Percentiles rank a stretch among this genome's conserved stretches.
Conservation (phyloP, 2,797 vertebrate genomes). For the Bradypodion ventrale region DNA sequence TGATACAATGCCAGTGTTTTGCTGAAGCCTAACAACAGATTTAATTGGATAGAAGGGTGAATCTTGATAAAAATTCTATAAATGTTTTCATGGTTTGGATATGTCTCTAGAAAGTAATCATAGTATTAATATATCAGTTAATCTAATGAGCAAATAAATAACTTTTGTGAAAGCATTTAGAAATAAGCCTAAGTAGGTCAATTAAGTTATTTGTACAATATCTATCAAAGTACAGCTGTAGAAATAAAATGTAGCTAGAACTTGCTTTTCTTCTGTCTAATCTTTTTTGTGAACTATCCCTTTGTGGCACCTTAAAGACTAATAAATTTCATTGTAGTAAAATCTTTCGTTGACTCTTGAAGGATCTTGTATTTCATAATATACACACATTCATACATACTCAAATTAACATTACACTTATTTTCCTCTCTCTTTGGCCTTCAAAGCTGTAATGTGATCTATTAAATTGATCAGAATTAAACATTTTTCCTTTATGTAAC, state of each 20-base stretch:
- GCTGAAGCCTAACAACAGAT: background rate
- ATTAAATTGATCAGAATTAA: background rate
- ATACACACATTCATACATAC: background rate
- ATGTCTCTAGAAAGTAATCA: background rate
- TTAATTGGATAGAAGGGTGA: background rate
- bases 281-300: background rate
- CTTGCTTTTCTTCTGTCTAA: constrained; percentile 5
- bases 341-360: background rate
- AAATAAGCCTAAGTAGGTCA: no score
- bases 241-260: background rate
- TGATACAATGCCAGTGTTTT: background rate
- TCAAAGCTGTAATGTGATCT: background rate
- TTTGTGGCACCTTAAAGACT: background rate
- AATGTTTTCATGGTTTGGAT: background rate
- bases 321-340: no score
- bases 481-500: background rate
- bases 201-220: background rate
- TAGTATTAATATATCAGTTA: background rate
- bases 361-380: background rate
- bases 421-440: background rate
- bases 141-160: background rate
- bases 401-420: background rate
- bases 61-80: background rate
- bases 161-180: background rate
- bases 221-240: background rate